phyloP scores from a whole-genome alignment of 2,797 vertebrate genomes.

The Myioborus miniatus region DNA sequence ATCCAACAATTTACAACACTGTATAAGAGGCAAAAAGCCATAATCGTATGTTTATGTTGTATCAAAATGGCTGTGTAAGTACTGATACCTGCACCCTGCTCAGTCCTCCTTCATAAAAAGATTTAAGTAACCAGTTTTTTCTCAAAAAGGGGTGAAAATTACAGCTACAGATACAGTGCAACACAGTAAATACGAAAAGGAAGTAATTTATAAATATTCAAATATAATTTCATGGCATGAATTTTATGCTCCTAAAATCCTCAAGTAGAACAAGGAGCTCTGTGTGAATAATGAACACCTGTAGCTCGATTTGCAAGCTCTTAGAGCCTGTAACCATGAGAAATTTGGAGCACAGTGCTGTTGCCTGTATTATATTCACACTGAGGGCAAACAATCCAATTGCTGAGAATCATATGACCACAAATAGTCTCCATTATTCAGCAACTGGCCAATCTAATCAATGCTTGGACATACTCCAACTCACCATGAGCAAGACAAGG shows the following conservation, averaged over 20 bases:
- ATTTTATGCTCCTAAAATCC: background rate
- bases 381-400: conserved; percentile 9
- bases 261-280: background rate
- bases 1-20: background rate
- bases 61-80: background rate
- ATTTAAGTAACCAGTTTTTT: background rate
- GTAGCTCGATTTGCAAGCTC: background rate
- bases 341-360: background rate
- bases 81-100: background rate
- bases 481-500: conserved; percentile 38
- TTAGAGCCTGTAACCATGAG: background rate
- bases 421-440: conserved; percentile 19
- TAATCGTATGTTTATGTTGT: background rate
- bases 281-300: background rate
- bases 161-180: background rate
- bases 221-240: background rate
- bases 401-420: conserved; percentile 35
- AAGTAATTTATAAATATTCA: background rate
- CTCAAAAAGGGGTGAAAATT: background rate
- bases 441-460: conserved; percentile 42
- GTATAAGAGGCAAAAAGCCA: background rate
- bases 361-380: background rate
- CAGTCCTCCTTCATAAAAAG: background rate
- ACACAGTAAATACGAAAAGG: background rate
- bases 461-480: conserved; percentile 48